Evolutionary conservation across 2,797 vertebrate genomes (phyloP).

Genomic region (Simalia tracyae): DNA sequence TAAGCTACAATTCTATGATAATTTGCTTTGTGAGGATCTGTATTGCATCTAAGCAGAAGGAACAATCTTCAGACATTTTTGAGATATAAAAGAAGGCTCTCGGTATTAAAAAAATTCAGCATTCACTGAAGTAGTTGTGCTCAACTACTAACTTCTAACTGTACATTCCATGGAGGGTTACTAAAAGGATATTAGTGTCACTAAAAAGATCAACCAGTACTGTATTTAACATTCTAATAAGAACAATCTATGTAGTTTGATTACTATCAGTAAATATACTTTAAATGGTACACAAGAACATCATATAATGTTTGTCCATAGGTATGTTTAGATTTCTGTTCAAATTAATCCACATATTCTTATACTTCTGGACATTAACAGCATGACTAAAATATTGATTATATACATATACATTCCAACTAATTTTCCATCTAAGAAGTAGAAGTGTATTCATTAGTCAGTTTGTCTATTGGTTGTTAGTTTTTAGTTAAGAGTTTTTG

Average conservation of each 20-base stretch:
- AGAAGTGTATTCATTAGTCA: background rate
- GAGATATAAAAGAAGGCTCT: background rate
- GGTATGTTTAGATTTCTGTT: background rate
- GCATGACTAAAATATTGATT: background rate
- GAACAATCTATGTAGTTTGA: background rate
- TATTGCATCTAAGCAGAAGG: conserved; percentile 24
- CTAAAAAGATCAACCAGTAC: background rate
- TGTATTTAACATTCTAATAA: background rate
- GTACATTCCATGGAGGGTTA: background rate
- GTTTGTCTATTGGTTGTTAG: conserved; percentile 10
- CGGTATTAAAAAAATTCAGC: background rate
- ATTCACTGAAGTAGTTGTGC: background rate
- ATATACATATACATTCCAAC: background rate
- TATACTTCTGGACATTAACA: background rate
- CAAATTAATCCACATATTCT: background rate
- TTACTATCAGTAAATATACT: background rate
- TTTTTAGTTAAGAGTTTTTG: background rate
- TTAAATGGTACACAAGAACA: background rate
- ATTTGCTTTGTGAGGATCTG: conserved; percentile 26
- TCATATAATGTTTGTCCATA: background rate
- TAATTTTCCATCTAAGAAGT: background rate
- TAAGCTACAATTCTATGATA: conserved; percentile 34
- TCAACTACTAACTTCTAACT: background rate
- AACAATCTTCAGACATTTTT: background rate
- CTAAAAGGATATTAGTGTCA: background rate